Conservation (phyloP, 2,113 vertebrate genomes). For the Lycaon pictus region DNA sequence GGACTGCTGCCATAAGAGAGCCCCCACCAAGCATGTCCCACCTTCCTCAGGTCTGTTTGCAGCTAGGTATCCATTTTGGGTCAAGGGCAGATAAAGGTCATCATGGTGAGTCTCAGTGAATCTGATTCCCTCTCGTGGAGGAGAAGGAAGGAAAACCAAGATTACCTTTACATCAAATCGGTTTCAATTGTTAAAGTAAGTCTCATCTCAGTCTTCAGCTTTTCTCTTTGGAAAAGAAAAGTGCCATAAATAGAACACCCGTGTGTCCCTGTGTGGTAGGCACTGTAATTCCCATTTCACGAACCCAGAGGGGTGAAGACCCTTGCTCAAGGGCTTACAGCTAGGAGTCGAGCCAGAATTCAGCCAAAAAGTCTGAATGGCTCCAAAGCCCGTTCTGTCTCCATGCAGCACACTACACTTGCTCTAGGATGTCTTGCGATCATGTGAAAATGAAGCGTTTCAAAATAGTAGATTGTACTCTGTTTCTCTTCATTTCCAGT, state of each 20-base stretch:
- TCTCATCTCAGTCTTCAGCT: background rate
- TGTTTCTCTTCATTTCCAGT: background rate
- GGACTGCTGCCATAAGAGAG: background rate
- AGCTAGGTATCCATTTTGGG: background rate
- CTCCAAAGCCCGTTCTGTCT: background rate
- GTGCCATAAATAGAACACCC: background rate
- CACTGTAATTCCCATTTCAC: background rate
- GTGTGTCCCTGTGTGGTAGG: background rate
- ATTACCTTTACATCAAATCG: background rate
- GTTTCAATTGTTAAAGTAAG: background rate
- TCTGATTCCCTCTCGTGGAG: background rate
- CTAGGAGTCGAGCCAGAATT: constrained; percentile 3
- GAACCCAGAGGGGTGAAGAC: constrained; percentile 23
- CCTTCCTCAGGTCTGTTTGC: background rate
- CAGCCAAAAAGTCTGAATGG: background rate
- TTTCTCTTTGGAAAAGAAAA: background rate
- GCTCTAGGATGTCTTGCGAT: background rate
- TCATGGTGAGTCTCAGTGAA: background rate
- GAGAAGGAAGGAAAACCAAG: background rate
- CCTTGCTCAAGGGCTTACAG: constrained; percentile 39
- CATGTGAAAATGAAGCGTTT: background rate
- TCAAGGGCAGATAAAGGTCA: background rate
- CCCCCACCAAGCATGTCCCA: background rate
- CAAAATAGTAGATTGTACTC: background rate
- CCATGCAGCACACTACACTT: background rate